Evolutionary conservation across 2,113 vertebrate species (phyloP).

Genomic region (Stigmatopora argus): DNA sequence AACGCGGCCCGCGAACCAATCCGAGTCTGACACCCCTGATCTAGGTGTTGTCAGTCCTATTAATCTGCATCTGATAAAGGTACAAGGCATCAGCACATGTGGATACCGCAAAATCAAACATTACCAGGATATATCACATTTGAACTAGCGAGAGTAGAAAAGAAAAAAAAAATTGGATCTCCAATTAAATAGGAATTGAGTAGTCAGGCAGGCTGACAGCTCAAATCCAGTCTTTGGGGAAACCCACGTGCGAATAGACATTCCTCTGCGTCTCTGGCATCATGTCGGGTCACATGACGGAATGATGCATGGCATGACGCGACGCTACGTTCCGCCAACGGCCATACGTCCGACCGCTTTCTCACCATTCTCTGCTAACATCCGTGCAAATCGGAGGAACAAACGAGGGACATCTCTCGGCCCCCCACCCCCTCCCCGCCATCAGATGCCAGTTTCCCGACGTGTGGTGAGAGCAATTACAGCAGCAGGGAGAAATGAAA

Average conservation of each 20-base stretch:
- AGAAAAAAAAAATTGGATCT: too few species aligned
- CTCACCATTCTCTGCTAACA: conserved; percentile 61
- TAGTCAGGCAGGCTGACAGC: not conserved
- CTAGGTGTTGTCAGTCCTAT: too few species aligned
- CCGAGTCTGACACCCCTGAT: too few species aligned
- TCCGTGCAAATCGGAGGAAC: conserved; percentile 68
- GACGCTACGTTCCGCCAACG: conserved; percentile 40
- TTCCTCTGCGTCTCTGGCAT: not conserved
- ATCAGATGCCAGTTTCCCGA: conserved; percentile 60
- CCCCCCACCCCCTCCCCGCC: conserved; percentile 29
- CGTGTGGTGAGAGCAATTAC: conserved; percentile 66
- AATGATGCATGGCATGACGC: conserved; percentile 9
- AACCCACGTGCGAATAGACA: not conserved
- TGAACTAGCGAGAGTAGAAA: too few species aligned
- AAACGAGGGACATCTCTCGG: conserved; percentile 55
- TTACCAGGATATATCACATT: too few species aligned
- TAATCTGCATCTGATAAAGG: too few species aligned
- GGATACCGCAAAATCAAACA: too few species aligned
- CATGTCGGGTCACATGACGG: conserved; percentile 1
- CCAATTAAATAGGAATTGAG: not conserved
- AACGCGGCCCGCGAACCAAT: too few species aligned
- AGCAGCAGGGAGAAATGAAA: conserved; percentile 65
- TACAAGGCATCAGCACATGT: too few species aligned
- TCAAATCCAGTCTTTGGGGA: not conserved
- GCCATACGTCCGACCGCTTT: conserved; percentile 51